Evolutionary conservation across 2,888 invertebrate species (phyloP).

Genomic region (Emmelina monodactyla): DNA sequence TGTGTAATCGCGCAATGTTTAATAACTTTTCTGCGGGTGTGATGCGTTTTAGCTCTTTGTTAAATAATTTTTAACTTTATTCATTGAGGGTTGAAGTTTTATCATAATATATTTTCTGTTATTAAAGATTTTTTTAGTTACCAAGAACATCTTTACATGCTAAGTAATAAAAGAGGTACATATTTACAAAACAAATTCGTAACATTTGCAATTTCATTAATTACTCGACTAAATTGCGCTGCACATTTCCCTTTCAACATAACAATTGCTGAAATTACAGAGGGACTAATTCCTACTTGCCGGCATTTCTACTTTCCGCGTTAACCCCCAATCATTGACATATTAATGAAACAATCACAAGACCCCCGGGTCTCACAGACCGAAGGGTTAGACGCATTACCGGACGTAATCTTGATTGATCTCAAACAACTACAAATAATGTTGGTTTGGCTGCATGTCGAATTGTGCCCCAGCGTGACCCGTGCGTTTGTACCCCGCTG

Average conservation of each 20-base stretch:
- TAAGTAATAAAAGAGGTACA: too few relatives aligned
- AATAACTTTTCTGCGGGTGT: conserved; percentile 59
- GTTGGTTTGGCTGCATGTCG: conserved; percentile 34
- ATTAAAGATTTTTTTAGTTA: too few relatives aligned
- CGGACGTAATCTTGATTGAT: conserved; percentile 62
- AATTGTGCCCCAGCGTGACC: conserved; percentile 24
- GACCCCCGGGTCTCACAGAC: conserved; percentile 24
- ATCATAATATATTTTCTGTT: too few relatives aligned
- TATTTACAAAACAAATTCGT: too few relatives aligned
- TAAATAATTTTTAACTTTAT: too few relatives aligned
- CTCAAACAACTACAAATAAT: conserved; percentile 58
- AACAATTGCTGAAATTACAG: not conserved
- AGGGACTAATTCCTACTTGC: not conserved
- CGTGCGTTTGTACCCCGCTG: conserved; percentile 19
- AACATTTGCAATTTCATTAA: too few relatives aligned
- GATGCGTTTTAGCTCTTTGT: conserved; percentile 38
- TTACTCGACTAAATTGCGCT: too few relatives aligned
- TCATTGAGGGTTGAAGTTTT: too few relatives aligned
- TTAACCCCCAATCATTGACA: conserved; percentile 49
- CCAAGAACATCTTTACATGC: too few relatives aligned
- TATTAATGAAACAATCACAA: conserved; percentile 50
- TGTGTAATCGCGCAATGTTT: conserved; percentile 62
- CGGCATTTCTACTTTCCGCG: not conserved
- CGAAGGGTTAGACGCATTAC: conserved; percentile 47
- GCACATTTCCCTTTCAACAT: too few relatives aligned